Percentiles rank a stretch among this genome's conserved stretches.
Evolutionary conservation across 1,140 invertebrate genomes (phyloP).

Genomic region (Drosophila kanapiae): DNA sequence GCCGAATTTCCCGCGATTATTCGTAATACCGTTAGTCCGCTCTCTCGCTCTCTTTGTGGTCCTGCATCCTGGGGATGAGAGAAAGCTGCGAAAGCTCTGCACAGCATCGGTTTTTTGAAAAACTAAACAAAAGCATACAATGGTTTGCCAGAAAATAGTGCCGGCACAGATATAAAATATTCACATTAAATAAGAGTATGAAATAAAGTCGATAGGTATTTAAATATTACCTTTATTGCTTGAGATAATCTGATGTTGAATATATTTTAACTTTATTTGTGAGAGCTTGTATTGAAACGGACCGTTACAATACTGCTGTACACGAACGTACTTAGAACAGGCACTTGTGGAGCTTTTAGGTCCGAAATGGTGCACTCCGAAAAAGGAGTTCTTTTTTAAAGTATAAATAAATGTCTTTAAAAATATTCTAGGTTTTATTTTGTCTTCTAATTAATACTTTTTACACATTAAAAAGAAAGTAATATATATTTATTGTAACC

Average conservation of each 20-base stretch:
- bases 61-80: neutral
- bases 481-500: too few relatives aligned
- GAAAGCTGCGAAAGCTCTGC: conserved; percentile 1
- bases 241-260: too few relatives aligned
- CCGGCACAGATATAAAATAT: too few relatives aligned
- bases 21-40: conserved; percentile 6
- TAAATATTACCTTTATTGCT: too few relatives aligned
- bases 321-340: neutral
- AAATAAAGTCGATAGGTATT: too few relatives aligned
- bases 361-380: neutral
- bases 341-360: conserved; percentile 8
- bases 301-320: neutral
- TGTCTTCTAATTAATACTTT: neutral
- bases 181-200: too few relatives aligned
- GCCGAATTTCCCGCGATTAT: conserved; percentile 3
- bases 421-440: neutral
- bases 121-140: conserved; percentile 2
- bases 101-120: neutral
- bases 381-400: neutral
- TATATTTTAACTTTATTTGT: too few relatives aligned
- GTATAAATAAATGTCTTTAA: too few relatives aligned
- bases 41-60: conserved; percentile 6
- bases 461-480: too few relatives aligned
- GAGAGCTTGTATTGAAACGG: neutral
- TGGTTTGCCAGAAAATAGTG: neutral